phyloP scores from a whole-genome alignment of 1,140 invertebrate genomes.

The Oncopodura yosiiana region DNA sequence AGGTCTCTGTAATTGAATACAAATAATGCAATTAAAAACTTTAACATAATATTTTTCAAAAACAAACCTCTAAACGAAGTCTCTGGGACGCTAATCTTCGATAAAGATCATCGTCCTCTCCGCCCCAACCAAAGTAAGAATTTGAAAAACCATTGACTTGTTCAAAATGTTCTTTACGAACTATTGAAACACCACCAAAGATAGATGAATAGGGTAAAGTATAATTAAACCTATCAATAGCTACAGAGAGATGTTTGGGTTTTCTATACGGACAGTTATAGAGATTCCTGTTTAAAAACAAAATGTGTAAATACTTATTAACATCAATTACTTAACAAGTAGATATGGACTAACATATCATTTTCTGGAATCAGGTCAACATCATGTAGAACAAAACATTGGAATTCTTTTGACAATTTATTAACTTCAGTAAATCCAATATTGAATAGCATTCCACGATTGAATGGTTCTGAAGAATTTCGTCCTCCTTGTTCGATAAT shows the following conservation, averaged over 20 bases:
- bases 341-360: no score
- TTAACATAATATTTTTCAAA: no score
- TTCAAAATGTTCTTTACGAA: slow-evolving; percentile 50
- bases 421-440: slow-evolving; percentile 50
- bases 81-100: slow-evolving; percentile 46
- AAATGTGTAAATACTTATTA: no score
- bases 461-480: slow-evolving; percentile 44
- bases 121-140: slow-evolving; percentile 76
- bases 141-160: slow-evolving; percentile 64
- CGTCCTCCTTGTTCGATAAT: slow-evolving; percentile 12
- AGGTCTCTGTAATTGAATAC: slow-evolving; percentile 17
- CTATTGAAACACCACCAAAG: slow-evolving; percentile 64
- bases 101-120: slow-evolving; percentile 84
- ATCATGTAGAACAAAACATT: slow-evolving; percentile 90
- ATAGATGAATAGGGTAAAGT: slow-evolving; percentile 52
- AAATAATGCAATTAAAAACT: no score
- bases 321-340: no score
- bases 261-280: slow-evolving; percentile 53
- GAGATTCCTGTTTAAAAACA: slow-evolving; percentile 50
- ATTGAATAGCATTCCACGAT: slow-evolving; percentile 59
- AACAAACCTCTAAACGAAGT: slow-evolving; percentile 44
- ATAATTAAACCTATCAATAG: slow-evolving; percentile 52
- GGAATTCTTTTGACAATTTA: slow-evolving; percentile 46
- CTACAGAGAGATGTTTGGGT: slow-evolving; percentile 53
- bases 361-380: slow-evolving; percentile 87